Conservation (phyloP, 2,113 vertebrate species). For the Cynoglossus semilaevis region DNA sequence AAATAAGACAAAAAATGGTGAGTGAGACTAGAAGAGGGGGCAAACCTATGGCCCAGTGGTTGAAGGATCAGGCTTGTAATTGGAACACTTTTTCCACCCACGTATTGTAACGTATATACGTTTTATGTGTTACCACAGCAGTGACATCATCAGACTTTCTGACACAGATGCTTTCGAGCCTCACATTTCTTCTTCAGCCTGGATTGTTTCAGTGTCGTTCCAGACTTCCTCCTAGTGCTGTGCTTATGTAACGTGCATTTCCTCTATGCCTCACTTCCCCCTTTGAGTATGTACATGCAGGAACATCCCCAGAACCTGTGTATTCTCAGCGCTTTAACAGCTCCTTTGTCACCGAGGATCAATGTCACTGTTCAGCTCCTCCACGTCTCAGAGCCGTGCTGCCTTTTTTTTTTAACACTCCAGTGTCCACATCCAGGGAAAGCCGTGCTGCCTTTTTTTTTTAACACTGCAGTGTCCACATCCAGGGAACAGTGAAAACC, state of each 20-base stretch:
- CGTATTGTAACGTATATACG: too few relatives aligned
- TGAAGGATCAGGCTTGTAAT: too few relatives aligned
- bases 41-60: too few relatives aligned
- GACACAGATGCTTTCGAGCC: neutral
- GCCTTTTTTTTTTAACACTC: conserved; percentile 16
- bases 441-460: neutral
- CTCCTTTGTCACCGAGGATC: conserved; percentile 58
- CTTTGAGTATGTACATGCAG: conserved; percentile 49
- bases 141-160: neutral
- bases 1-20: too few relatives aligned
- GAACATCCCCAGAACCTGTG: conserved; percentile 55
- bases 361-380: conserved; percentile 38
- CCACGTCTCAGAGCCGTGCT: neutral
- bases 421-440: conserved; percentile 1
- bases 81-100: too few relatives aligned
- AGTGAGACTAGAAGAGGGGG: too few relatives aligned
- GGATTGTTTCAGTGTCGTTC: conserved; percentile 16
- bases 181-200: conserved; percentile 3
- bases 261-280: conserved; percentile 55
- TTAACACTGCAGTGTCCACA: conserved; percentile 12
- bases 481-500: neutral
- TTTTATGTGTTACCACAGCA: too few relatives aligned
- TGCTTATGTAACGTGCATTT: conserved; percentile 65
- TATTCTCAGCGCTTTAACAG: conserved; percentile 50
- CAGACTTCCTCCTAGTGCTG: conserved; percentile 37